Base-by-base conservation (phyloP, 1,140 invertebrate genomes). In the Drosophila sechellia region DNA sequence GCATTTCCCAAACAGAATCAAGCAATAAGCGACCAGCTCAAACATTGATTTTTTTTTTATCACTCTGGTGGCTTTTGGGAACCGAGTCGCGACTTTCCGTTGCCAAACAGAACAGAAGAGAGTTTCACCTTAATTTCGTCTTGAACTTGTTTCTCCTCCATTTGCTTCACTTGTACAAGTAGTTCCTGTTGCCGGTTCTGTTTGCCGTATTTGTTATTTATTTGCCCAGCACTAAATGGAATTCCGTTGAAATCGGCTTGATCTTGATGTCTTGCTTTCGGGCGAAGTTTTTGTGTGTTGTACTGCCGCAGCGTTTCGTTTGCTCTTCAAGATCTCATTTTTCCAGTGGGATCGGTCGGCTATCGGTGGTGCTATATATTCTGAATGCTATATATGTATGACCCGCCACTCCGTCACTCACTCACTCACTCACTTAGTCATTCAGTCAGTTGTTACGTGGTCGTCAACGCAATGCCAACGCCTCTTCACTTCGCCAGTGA, bases 171-270 rank as follows among this genome's bases (percentile, higher is more conserved):
- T 39, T 42, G 40, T 22, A 22, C 20, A 22, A 3, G 20, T 31
- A 54, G 49, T 48, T 65, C 25, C 37, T 53, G 46, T 43, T 71
- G 37, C 27, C 40, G 22, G 22, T 68, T 63, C n/a, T 65, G 17
- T 49, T 49, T 57, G 63, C 25, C 25, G 52, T 56, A 56, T 66
- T 45, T 73, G 50, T 57, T 70, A 60, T 72, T 73, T 74, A 73
- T 74, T 74, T 74, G 25, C 22, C 71, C 68, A 54, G 70, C 71
- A 63, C 71, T 50, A 74, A 74, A 74, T 55, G 71, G 39, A 72
- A 64, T 74, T 74, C 70, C 46, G 43, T 74, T 64, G 71, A 74
- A 68, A 74, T 74, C 70, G 71, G 69, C 70, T 74, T 74, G 50
- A 74, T 74, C 71, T 74, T 74, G 71, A 74, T 74, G 74, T 64